Evolutionary conservation across 2,888 invertebrate genomes (phyloP), one percentile per base, ranked within the genome.

Genomic region (Colletes collaris): DNA sequence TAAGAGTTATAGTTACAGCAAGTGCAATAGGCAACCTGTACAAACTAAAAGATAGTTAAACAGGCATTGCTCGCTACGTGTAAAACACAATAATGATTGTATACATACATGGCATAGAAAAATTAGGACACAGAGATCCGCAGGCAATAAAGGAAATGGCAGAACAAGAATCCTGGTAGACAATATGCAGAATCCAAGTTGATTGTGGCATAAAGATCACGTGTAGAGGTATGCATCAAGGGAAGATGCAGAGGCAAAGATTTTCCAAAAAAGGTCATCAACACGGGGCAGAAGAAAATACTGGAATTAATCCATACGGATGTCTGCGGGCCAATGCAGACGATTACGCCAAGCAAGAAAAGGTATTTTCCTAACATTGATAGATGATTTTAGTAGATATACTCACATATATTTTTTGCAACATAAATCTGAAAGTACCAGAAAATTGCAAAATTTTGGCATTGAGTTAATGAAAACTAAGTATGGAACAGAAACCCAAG

Each of bases 171-270:
- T 6, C n/a, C 27, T 53, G 27, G 53, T 27, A 2, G 53, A 53
- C 10, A 53, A 16, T 19, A 53, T 53, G 53, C 53, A 53, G 53
- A 53, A n/a, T n/a, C 19, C 19, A 53, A 27, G 53, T n/a, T n/a
- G 27, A 53, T 53, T 53, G 53, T 19, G 55, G 27, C 27, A 55
- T 55, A 19, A 19, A 53, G 5, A 37, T 46, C 46, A 46, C 40
- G 4, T 62, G 16, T 49, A n/a, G 40, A 19, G 13, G 35, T 44
- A 46, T 62, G 19, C 19, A 44, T 19, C 19, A 62, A 40, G 40
- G 62, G 49, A 49, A 62, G 62, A n/a, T 44, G 13, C 62, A 46
- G 62, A n/a, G 19, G 10, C 53, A 62, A 62, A 62, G 40, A n/a
- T n/a, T 62, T 19, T 19, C 19, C 27, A 16, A 53, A 53, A 44